These are phyloP conservation scores for Gastrophryne carolinensis DNA, from an alignment of 2,797 vertebrate genomes.

Conservation along the genomic window DNA sequence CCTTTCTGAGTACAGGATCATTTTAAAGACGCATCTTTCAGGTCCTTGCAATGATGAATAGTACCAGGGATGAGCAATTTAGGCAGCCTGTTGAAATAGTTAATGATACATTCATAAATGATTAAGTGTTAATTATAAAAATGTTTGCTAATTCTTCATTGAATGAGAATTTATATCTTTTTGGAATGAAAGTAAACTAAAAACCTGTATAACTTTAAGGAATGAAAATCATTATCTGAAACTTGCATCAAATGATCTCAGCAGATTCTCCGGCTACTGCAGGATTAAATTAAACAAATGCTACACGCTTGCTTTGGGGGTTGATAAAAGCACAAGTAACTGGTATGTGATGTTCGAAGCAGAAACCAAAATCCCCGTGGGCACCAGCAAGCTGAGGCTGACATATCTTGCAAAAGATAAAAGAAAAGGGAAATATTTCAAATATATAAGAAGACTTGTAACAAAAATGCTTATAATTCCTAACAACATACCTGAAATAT, in stretches of 20 bases:
- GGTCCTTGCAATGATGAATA: too few species aligned
- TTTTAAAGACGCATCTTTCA: too few species aligned
- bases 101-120: too few species aligned
- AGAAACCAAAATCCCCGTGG: constrained; percentile 36
- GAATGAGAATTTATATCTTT: too few species aligned
- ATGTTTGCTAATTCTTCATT: too few species aligned
- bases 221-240: neutral
- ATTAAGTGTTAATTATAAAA: too few species aligned
- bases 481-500: constrained; percentile 8
- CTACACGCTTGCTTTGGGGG: constrained; percentile 15
- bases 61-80: too few species aligned
- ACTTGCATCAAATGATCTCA: neutral
- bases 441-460: neutral
- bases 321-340: constrained; percentile 37
- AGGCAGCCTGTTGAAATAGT: too few species aligned
- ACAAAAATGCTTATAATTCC: neutral
- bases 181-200: too few species aligned
- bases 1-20: too few species aligned
- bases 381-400: constrained; percentile 12
- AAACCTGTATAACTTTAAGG: too few species aligned
- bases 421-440: constrained; percentile 12
- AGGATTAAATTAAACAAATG: constrained; percentile 33
- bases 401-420: constrained; percentile 10
- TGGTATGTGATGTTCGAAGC: constrained; percentile 36
- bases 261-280: neutral